A percentile compares a stretch with the other conserved stretches of the same genome.
phyloP scores from a whole-genome alignment of 2,113 vertebrate genomes.

The Pseudorhombus dupliciocellatus region DNA sequence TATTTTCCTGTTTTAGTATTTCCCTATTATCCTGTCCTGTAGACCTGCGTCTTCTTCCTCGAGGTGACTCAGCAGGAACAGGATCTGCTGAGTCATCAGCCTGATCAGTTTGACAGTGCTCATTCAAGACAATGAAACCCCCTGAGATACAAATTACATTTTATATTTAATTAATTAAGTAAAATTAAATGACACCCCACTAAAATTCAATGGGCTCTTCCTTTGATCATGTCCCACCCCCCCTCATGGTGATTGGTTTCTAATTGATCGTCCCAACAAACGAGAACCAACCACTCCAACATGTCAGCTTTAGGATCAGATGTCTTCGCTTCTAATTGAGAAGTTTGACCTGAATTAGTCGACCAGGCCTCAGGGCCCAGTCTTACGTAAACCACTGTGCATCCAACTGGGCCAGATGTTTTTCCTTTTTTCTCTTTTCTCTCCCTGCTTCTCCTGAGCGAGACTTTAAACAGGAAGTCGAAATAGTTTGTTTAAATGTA shows the following conservation, averaged over 20 bases:
- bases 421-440: neutral
- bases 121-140: neutral
- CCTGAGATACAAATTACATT: too few species aligned
- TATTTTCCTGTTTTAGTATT: neutral
- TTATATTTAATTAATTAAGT: too few species aligned
- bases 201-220: too few species aligned
- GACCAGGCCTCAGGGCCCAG: neutral
- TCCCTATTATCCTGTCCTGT: too few species aligned
- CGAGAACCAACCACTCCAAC: too few species aligned
- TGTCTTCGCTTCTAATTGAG: too few species aligned
- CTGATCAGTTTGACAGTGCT: neutral
- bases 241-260: too few species aligned
- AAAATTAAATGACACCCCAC: too few species aligned
- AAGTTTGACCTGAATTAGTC: neutral
- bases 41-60: neutral
- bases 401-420: slow-evolving; percentile 47
- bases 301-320: too few species aligned
- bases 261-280: too few species aligned
- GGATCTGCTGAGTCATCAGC: neutral
- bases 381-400: slow-evolving; percentile 69
- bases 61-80: neutral
- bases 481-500: slow-evolving; percentile 91
- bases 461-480: slow-evolving; percentile 89
- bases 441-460: slow-evolving; percentile 32
- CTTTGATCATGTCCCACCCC: too few species aligned